Percentiles rank a stretch among this genome's conserved stretches.
Evolutionary conservation across 2,888 invertebrate genomes (phyloP).

Genomic region (Drosophila merina): DNA sequence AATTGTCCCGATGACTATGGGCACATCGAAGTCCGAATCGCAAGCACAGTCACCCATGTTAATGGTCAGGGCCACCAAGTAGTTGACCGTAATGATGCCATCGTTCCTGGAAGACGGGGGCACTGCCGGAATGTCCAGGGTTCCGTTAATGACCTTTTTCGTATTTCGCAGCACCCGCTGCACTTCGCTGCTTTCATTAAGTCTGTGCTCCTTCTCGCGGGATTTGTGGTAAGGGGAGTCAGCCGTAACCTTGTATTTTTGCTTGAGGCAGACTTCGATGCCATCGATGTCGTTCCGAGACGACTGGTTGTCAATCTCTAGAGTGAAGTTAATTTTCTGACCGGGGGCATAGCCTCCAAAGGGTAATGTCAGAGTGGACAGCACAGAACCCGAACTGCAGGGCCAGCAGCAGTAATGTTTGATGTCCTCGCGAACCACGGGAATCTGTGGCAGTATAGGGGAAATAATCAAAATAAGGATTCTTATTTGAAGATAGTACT

Average conservation of each 20-base stretch:
- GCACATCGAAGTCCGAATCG: conserved; percentile 49
- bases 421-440: conserved; percentile 46
- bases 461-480: conserved; percentile 28
- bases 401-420: conserved; percentile 67
- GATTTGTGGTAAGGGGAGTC: conserved; percentile 40
- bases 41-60: conserved; percentile 43
- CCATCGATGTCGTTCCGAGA: conserved; percentile 79
- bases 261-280: conserved; percentile 52
- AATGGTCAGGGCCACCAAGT: conserved; percentile 48
- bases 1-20: conserved; percentile 72
- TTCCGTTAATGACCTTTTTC: conserved; percentile 53
- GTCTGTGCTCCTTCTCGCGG: conserved; percentile 19
- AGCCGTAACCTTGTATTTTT: conserved; percentile 53
- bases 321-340: conserved; percentile 87
- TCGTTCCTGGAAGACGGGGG: conserved; percentile 56
- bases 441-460: conserved; percentile 28
- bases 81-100: conserved; percentile 52
- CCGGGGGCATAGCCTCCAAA: conserved; percentile 90
- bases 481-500: conserved; percentile 39
- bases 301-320: conserved; percentile 89
- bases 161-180: conserved; percentile 51
- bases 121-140: conserved; percentile 56
- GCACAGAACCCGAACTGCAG: conserved; percentile 57
- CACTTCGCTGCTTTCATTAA: conserved; percentile 29
- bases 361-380: conserved; percentile 83